Base-by-base conservation (phyloP, 2,888 invertebrate species). In the Xanthorhoe designata region DNA sequence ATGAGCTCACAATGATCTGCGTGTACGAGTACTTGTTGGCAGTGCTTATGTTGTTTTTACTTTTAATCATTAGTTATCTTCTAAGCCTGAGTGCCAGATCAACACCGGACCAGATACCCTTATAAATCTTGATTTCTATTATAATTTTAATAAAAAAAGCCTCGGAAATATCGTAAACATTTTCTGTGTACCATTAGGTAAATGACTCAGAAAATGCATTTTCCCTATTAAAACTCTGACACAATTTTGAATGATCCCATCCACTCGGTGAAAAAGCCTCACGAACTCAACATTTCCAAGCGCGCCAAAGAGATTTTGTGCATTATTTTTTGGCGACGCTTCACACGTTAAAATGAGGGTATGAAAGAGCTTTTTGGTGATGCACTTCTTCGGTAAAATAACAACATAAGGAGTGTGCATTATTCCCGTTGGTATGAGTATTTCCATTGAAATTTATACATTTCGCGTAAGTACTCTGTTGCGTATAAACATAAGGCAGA, bases 251-350 rank as follows among this genome's bases (percentile, higher is more conserved):
- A 60, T 64, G 58, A 61, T 59, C 29, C 32, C 32, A 61, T 66
- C 57, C 24, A 42, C 49, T 54, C 54, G n/a, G 64, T 38, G 38
- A 62, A 58, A 61, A 62, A 63, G 32, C 50, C 45, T 63, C 60
- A 56, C 63, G 42, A 67, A 53, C 63, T 38, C 53, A 17, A 15
- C 58, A 52, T 67, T 55, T 50, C 50, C 42, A 49, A 42, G 45
- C 53, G 61, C 45, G 60, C 61, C 53, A 64, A 64, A 68, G 57
- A 64, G 64, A 59, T 67, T 63, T 63, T 57, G 52, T 53, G 57
- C 63, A 61, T 64, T 68, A 64, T 63, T 67, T 67, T 61, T 64
- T 60, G 63, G 47, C 59, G 59, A 13, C 32, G 47, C 53, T 67
- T 67, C 63, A 61, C 63, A 64, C 60, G 63, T 52, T 63, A 10